phyloP scores from a whole-genome alignment of 30 jellyfish, hydroid and myxozoan genomes.

The Aurelia sp. region DNA sequence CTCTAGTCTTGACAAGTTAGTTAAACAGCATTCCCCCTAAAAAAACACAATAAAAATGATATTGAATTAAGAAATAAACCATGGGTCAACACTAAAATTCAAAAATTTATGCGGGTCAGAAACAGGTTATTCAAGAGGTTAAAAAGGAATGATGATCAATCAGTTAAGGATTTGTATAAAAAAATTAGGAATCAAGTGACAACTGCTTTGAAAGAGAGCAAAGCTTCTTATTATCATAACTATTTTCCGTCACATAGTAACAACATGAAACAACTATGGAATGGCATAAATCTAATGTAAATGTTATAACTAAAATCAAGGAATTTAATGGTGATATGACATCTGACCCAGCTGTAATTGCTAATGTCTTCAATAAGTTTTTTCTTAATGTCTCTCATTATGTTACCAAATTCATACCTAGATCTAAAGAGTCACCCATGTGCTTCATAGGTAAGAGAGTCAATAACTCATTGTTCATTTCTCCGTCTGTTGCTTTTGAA shows the following conservation, averaged over 20 bases:
- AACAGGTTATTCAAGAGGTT: neutral
- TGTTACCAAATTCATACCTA: slow-evolving; percentile 1
- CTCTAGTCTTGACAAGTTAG: slow-evolving; percentile 7
- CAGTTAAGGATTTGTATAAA: neutral
- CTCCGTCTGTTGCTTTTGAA: slow-evolving; percentile 54
- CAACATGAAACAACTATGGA: neutral
- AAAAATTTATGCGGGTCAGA: neutral
- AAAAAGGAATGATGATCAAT: neutral
- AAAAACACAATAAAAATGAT: neutral
- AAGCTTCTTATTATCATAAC: slow-evolving; percentile 20
- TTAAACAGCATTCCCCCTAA: neutral
- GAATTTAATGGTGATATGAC: neutral
- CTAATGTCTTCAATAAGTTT: slow-evolving; percentile 48
- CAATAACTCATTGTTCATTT: slow-evolving; percentile 23
- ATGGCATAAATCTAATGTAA: too few species aligned
- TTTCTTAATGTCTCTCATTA: slow-evolving; percentile 45
- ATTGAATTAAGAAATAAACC: neutral
- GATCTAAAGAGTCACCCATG: slow-evolving; percentile 16
- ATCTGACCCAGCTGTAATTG: slow-evolving; percentile 63
- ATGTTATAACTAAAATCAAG: too few species aligned
- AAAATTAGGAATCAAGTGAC: slow-evolving; percentile 24
- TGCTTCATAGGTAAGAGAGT: slow-evolving; percentile 5
- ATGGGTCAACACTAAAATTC: neutral
- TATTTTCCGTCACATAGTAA: neutral
- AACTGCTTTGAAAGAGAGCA: slow-evolving; percentile 37